A percentile compares a stretch with the other conserved stretches of the same genome.
phyloP scores from a whole-genome alignment of 2,113 vertebrate genomes.

The Butastur rufipennis region DNA sequence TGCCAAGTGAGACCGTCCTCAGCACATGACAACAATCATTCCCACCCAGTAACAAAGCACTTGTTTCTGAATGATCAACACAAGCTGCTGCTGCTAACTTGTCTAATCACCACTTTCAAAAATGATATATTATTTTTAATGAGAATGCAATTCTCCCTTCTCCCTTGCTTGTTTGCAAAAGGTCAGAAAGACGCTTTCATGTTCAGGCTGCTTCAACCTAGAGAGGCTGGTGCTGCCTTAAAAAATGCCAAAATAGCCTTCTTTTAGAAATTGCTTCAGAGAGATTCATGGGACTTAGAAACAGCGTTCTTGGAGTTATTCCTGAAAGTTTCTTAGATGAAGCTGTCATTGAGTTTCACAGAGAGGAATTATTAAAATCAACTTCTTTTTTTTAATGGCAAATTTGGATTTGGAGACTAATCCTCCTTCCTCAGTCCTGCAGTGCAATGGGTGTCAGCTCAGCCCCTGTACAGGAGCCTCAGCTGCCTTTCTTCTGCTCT shows the following conservation, averaged over 20 bases:
- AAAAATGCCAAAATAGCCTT: not conserved
- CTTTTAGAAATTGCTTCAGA: not conserved
- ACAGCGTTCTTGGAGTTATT: accelerated
- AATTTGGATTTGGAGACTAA: not conserved
- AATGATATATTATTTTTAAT: not conserved
- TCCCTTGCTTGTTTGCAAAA: not conserved
- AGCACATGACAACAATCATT: not conserved
- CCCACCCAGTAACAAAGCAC: not conserved
- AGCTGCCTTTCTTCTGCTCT: not conserved
- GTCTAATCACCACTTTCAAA: not conserved
- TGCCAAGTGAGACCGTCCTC: not conserved
- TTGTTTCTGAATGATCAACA: not conserved
- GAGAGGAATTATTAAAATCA: not conserved
- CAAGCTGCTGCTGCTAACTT: not conserved
- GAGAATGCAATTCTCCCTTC: not conserved
- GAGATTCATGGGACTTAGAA: not conserved
- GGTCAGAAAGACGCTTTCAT: not conserved
- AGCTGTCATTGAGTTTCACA: not conserved
- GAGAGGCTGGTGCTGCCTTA: not conserved
- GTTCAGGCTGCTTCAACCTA: not conserved
- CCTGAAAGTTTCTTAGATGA: not conserved
- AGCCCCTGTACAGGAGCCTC: accelerated
- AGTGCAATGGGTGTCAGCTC: not conserved
- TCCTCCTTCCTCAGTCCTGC: not conserved
- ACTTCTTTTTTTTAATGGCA: not conserved